Base-by-base conservation (phyloP, 2,797 vertebrate species). In the Sebastolobus alascanus region DNA sequence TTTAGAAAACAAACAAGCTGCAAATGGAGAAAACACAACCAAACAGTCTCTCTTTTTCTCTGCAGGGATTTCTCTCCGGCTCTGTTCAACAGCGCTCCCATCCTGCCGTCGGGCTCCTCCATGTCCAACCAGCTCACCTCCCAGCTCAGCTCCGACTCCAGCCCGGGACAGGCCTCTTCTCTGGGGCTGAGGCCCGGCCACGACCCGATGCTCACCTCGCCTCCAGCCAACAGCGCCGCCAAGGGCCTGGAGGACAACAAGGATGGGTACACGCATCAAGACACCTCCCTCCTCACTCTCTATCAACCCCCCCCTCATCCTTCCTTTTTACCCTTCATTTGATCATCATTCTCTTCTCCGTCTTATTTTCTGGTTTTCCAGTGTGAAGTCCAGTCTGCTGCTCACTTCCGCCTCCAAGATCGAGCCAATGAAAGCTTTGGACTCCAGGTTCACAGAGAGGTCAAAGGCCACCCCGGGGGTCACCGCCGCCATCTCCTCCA, bases 71-170 rank as follows among this genome's bases (percentile, higher is more conserved):
- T 99, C 95, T 99, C 98, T 3, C 98, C 98, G 9, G 98, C 98
- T 4, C 96, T 99, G 92, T 99, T 99, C 93, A 99, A 99, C 96
- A 99, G 98, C 84, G 97, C 96, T 84, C 98, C 98, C 75, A 98
- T 99, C 90, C 94, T 99, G 60, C 97, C 97, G 1, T 94, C 93
- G 0, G 97, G 97, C 54, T 97, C 97, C n/a, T 97, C 98, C 90
- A 95, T 97, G 91, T 97, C 97, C 90, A 98, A 96, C 89, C 97
- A 98, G 85, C 97, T 97, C 70, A 96, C 95, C 83, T 96, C 97
- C 31, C 97, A 97, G 91, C 97, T 98, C 77, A 97, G 97, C 55
- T 95, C 97, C 0, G 98, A 99, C 92, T 97, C 97, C 82, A 97
- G 95, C 10, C 92, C 90, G 0, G 94, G 91, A 91, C 97, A 88